Percentiles rank a stretch among this genome's conserved stretches.
Evolutionary conservation across 2,888 invertebrate species (phyloP).

Genomic region (Dascillus cervinus): DNA sequence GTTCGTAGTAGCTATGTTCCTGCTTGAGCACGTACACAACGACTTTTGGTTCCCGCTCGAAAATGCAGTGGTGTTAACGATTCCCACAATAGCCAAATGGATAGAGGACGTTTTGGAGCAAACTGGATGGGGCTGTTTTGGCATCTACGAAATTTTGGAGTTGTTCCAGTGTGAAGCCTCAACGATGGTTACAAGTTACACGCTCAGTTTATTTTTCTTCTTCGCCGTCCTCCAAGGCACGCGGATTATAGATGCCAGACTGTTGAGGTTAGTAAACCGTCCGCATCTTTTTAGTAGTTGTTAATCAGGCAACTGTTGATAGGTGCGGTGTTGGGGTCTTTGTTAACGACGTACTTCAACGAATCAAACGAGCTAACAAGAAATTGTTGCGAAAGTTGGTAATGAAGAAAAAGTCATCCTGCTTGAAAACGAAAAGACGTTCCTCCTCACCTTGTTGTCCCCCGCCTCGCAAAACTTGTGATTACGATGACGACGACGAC

Average conservation of each 20-base stretch:
- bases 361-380: conserved; percentile 7
- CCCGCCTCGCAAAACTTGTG: too few relatives aligned
- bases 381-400: too few relatives aligned
- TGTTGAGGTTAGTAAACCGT: conserved; percentile 17
- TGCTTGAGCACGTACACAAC: conserved; percentile 33
- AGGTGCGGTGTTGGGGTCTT: conserved; percentile 12
- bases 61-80: conserved; percentile 18
- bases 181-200: conserved; percentile 27
- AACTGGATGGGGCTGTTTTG: conserved; percentile 20
- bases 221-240: conserved; percentile 21
- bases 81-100: conserved; percentile 23
- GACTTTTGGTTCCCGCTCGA: conserved; percentile 40
- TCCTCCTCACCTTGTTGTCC: too few relatives aligned
- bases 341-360: conserved; percentile 10
- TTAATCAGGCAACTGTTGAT: too few relatives aligned
- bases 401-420: too few relatives aligned
- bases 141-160: conserved; percentile 16
- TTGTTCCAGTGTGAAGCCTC: conserved; percentile 23
- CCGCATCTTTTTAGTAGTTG: too few relatives aligned
- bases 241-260: conserved; percentile 22
- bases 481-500: too few relatives aligned
- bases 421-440: too few relatives aligned
- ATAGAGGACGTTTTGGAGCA: conserved; percentile 21
- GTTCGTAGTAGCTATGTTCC: conserved; percentile 29
- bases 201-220: conserved; percentile 27